A percentile compares a stretch with the other conserved stretches of the same genome.
Conservation (phyloP, 2,797 vertebrate genomes). For the Antennarius maculatus region DNA sequence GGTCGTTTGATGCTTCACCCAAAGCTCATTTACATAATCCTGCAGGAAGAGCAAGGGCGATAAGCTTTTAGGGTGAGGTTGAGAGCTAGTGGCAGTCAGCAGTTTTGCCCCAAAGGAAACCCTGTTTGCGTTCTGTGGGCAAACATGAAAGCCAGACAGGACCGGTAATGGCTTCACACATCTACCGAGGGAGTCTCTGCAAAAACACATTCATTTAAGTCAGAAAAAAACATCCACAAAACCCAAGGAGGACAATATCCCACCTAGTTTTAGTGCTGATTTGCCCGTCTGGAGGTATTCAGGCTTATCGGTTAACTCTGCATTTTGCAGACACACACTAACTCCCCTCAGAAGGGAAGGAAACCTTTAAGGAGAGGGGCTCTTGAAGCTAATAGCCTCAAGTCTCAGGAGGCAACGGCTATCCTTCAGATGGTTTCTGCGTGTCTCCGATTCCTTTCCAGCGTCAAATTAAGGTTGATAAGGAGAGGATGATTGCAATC, state of each 20-base stretch:
- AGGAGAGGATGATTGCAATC: conserved; percentile 14
- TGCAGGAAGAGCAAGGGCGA: conserved; percentile 41
- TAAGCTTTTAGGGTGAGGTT: conserved; percentile 60
- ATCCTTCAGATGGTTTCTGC: conserved; percentile 16
- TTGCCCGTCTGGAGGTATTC: conserved; percentile 35
- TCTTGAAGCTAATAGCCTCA: conserved; percentile 32
- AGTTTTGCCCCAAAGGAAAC: conserved; percentile 48
- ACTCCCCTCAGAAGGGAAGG: conserved; percentile 16
- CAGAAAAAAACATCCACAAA: conserved; percentile 26
- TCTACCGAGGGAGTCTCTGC: conserved; percentile 37
- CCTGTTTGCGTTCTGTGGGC: conserved; percentile 40
- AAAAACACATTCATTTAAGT: conserved; percentile 37
- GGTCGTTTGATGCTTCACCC: conserved; percentile 45
- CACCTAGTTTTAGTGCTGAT: conserved; percentile 41
- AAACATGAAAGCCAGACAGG: conserved; percentile 66
- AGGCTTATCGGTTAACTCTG: conserved; percentile 34
- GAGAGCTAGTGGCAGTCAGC: conserved; percentile 60
- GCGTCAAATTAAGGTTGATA: conserved; percentile 30
- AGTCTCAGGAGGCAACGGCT: conserved; percentile 28
- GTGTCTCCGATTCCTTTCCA: conserved; percentile 13
- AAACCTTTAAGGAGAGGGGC: conserved; percentile 57
- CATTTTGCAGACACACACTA: conserved; percentile 53
- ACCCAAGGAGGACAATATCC: not conserved
- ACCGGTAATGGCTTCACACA: conserved; percentile 61
- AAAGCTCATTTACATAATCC: conserved; percentile 67